Evolutionary conservation across 2,797 vertebrate genomes (phyloP).

Genomic region (Vespertilio murinus): DNA sequence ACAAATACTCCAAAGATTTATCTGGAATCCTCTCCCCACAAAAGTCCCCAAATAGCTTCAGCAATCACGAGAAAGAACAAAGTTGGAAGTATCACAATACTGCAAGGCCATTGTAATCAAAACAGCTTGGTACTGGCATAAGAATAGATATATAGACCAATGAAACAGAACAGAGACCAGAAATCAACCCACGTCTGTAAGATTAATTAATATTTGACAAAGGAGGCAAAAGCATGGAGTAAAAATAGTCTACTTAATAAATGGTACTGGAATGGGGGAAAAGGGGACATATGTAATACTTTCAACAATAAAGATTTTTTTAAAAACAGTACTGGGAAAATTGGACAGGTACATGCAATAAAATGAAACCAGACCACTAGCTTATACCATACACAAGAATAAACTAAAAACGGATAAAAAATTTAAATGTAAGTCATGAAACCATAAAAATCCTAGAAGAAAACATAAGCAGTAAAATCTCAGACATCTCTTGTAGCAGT

Average conservation of each 20-base stretch:
- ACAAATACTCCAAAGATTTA: background rate
- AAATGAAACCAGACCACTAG: background rate
- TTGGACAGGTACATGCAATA: background rate
- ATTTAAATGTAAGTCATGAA: background rate
- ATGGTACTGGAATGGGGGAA: background rate
- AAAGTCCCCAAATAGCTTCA: background rate
- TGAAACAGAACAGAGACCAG: background rate
- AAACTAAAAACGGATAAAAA: background rate
- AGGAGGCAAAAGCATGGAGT: background rate
- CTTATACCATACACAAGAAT: background rate
- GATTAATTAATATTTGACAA: background rate
- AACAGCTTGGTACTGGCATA: background rate
- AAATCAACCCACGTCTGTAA: background rate
- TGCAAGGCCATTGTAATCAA: background rate
- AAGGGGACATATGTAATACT: too few relatives aligned
- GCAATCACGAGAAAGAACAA: background rate
- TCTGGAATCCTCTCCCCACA: background rate
- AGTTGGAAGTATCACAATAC: background rate
- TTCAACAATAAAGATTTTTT: too few relatives aligned
- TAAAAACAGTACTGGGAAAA: background rate
- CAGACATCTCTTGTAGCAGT: background rate
- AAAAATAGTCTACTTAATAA: background rate
- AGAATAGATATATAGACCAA: background rate
- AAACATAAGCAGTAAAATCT: background rate
- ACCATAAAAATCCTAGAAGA: background rate